These are phyloP conservation scores for Brachypteracias leptosomus DNA, from an alignment of 2,113 vertebrate species.

Conservation along the genomic window DNA sequence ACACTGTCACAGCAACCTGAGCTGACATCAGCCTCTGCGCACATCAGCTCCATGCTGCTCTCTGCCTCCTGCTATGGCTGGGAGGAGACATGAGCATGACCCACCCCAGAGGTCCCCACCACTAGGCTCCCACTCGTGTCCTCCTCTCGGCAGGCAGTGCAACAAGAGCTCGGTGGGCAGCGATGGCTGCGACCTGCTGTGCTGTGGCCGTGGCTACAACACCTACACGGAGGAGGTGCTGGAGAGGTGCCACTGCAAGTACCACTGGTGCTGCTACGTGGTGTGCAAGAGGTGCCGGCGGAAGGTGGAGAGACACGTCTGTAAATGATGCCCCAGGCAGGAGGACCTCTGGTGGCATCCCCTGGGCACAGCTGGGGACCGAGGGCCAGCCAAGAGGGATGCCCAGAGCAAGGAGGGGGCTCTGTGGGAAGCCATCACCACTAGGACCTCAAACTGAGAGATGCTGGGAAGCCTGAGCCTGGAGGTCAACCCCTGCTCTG, in stretches of 20 bases:
- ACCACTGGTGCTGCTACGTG: constrained; percentile 83
- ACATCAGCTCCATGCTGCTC: background rate
- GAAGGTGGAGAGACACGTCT: constrained; percentile 74
- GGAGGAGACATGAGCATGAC: background rate
- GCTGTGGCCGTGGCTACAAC: constrained; percentile 81
- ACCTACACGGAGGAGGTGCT: constrained; percentile 74
- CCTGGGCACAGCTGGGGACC: background rate
- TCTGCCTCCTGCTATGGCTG: background rate
- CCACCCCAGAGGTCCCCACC: too few relatives aligned
- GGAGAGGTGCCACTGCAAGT: constrained; percentile 78
- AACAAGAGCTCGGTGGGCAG: constrained; percentile 76
- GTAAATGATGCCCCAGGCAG: constrained; percentile 49
- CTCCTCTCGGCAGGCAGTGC: constrained; percentile 65
- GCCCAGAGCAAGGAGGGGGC: background rate
- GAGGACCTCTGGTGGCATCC: background rate
- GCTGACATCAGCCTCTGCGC: background rate
- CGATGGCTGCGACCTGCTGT: constrained; percentile 75
- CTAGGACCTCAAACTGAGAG: background rate
- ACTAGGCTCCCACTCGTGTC: background rate
- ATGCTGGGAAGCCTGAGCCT: background rate
- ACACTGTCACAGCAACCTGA: rapidly evolving
- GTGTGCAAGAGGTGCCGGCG: constrained; percentile 74
- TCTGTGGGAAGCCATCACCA: background rate
- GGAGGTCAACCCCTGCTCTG: background rate
- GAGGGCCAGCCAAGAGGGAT: rapidly evolving